These are phyloP conservation scores for Mesocentrotus franciscanus DNA, from an alignment of 53 echinoderm and acorn worm genomes.

Conservation along the genomic window DNA sequence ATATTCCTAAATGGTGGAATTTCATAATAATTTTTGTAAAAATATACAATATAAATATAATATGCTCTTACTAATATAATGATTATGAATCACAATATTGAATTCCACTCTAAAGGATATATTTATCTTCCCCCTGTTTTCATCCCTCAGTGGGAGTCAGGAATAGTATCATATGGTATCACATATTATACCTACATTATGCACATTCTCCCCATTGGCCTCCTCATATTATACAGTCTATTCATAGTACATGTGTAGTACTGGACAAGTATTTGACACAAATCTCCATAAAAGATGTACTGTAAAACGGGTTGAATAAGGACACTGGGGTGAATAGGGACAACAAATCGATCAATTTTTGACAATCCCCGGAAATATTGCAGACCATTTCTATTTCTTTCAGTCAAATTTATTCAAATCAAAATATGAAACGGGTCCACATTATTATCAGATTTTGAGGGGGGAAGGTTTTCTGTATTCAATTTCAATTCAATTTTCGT, in stretches of 20 bases:
- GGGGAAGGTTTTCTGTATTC: no score
- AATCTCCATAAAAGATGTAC: neutral
- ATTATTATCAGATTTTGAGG: neutral
- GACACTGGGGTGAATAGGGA: neutral
- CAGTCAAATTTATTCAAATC: neutral
- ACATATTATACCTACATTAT: neutral
- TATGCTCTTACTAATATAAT: neutral
- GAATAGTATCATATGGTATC: neutral
- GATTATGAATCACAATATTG: neutral
- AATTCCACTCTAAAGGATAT: neutral
- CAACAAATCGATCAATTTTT: no score
- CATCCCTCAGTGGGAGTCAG: no score
- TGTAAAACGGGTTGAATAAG: neutral
- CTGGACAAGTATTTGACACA: neutral
- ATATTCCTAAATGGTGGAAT: neutral
- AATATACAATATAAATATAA: neutral
- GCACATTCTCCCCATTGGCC: neutral
- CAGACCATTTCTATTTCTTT: neutral
- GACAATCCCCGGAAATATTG: neutral
- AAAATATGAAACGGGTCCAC: neutral
- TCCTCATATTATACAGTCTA: neutral
- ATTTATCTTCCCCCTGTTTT: no score
- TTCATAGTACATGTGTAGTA: neutral
- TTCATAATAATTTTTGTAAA: neutral
- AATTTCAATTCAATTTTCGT: no score